Base-by-base conservation (phyloP, 1,140 invertebrate species). In the Samia ricini region DNA sequence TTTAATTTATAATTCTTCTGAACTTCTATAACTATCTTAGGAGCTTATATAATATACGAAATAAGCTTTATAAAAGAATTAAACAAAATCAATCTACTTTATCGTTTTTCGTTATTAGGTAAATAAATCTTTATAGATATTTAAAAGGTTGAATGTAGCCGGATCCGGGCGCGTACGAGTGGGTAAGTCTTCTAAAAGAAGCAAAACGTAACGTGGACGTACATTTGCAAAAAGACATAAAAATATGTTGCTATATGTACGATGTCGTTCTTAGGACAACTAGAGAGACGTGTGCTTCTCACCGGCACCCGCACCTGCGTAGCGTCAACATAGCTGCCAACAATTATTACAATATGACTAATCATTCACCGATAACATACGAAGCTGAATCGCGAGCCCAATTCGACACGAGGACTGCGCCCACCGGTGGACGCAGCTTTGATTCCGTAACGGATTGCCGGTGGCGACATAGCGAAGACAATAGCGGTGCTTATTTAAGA, bases 341-440 rank as follows among this genome's bases (percentile, higher is more conserved):
- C 85, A 92, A 91, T 89, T 92, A 92, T 88, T 93, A 92, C 91
- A 93, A 93, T 90, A 85, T 91, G 87, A 91, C 90, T 88, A 91
- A 91, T 89, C 91, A 91, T 87, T 91, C 83, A 82, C 87, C 88
- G 89, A 91, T 83, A 74, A 88, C 88, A 61, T 92, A 92, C 90
- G 90, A 91, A 81, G 88, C 70, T 75, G 91, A 88, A 83, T 89
- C 79, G 78, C 91, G 90, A 85, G 91, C 91, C 84, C 83, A 83
- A 81, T 92, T 84, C 77, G 84, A 83, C 24, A 63, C 76, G 58
- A 73, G 74, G 51, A 68, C 80, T 29, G 78, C 79, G 50, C 81
- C 85, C 18, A 76, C 82, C 60, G 80, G 79, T 36, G 85, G 81
- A 21, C 85, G 85, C 71, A 89, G 88, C 69, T 90, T 91, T 71